A percentile compares a stretch with the other conserved stretches of the same genome.
Evolutionary conservation across 2,888 invertebrate species (phyloP).

Genomic region (Thelaira solivaga): DNA sequence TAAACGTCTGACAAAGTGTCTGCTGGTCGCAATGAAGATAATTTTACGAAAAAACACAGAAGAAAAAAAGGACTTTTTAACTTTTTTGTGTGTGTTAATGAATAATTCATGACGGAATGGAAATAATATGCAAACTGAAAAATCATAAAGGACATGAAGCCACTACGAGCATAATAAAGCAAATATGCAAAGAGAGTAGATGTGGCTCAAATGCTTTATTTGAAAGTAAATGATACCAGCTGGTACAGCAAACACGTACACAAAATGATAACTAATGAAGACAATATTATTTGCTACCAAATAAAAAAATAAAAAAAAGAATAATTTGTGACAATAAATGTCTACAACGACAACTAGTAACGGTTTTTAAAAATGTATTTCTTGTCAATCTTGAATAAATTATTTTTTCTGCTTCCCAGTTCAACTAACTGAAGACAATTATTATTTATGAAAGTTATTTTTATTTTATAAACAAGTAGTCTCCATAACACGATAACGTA

Average conservation of each 20-base stretch:
- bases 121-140: neutral
- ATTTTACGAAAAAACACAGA: neutral
- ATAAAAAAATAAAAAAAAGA: neutral
- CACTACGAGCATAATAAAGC: too few relatives aligned
- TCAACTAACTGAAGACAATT: too few relatives aligned
- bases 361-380: too few relatives aligned
- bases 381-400: too few relatives aligned
- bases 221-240: neutral
- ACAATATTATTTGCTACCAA: neutral
- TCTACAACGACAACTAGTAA: too few relatives aligned
- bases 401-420: too few relatives aligned
- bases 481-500: too few relatives aligned
- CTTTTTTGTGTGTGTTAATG: too few relatives aligned
- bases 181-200: neutral
- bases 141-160: neutral
- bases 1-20: conserved; percentile 49
- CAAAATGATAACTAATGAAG: conserved; percentile 10
- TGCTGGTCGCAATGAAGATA: neutral
- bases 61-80: neutral
- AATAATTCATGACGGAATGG: conserved; percentile 30
- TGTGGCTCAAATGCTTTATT: neutral
- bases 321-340: neutral
- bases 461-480: too few relatives aligned
- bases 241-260: neutral
- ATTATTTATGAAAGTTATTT: too few relatives aligned